Evolutionary conservation across 2,888 invertebrate species (phyloP).

Genomic region (Stenolophus ochropezus): DNA sequence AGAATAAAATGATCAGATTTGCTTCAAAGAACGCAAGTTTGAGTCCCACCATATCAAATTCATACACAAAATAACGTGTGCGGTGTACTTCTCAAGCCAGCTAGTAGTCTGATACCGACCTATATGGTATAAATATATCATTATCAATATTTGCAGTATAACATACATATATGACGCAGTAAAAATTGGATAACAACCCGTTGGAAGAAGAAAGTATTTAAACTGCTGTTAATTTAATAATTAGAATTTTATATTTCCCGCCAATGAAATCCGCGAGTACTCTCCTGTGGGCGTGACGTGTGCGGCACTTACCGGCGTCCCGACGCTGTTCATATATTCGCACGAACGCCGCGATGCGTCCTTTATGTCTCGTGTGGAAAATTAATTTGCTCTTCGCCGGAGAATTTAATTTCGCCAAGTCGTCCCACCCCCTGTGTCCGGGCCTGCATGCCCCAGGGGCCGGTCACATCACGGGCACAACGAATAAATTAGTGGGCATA

Average conservation of each 20-base stretch:
- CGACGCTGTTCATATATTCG: constrained; percentile 39
- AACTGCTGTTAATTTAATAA: neutral
- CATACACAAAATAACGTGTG: too few species aligned
- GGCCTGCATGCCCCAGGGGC: neutral
- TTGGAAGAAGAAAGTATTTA: too few species aligned
- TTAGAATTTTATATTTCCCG: neutral
- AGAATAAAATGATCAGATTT: too few species aligned
- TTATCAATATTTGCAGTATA: too few species aligned
- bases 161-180: too few species aligned
- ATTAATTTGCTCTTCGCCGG: constrained; percentile 48
- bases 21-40: too few species aligned
- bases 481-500: too few species aligned
- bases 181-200: too few species aligned
- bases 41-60: too few species aligned
- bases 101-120: too few species aligned
- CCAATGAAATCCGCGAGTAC: neutral
- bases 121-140: too few species aligned
- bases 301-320: neutral
- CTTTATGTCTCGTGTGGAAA: constrained; percentile 56
- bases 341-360: constrained; percentile 3
- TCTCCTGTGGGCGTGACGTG: neutral
- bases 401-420: constrained; percentile 64
- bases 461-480: neutral
- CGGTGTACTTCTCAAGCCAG: too few species aligned
- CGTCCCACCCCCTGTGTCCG: constrained; percentile 57